Base-by-base conservation (phyloP, 1,140 invertebrate species). In the Bicyclus anynana region DNA sequence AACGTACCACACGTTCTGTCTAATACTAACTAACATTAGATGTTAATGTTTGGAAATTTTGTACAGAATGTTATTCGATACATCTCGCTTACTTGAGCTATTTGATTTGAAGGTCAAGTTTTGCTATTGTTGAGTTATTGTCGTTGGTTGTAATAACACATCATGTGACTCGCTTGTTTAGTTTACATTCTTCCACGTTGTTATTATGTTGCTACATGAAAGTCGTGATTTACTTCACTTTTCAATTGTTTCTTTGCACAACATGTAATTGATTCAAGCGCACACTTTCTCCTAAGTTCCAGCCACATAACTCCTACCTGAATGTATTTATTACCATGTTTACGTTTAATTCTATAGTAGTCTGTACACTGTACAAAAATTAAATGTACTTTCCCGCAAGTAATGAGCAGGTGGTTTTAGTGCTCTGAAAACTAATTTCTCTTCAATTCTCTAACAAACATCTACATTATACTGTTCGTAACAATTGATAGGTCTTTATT, bases 191-290 rank as follows among this genome's bases (percentile, higher is more conserved):
- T 5, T 6, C 72, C 71, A 77, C 66, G 21, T 26, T 40, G 37
- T 55, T 46, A 27, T 69, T 66, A 46, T 74, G 42, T 48, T 64
- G 59, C 57, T 61, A 69, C 53, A 66, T 57, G 64, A 69, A 69
- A 74, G 62, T 69, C 62, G 50, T 71, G 67, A 68, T 77, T 66
- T 80, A 74, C 72, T 82, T 80, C 74, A 70, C 65, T 63, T 59
- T 65, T 67, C 72, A 76, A 78, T 82, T 72, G 68, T 55, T 53
- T 49, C 64, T 66, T 73, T 52, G 50, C 46, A 44, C 51, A 51
- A 53, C 23, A 20, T 55, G 50, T 61, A 61, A 55, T 61, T 61
- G 59, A 55, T 55, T 42, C 40, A 20, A 52, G 64, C 57, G 59
- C 51, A 35, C 59, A 79, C 71, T 83, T 77, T 80, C 76, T 72